These are phyloP conservation scores for Hozukius guyotensis DNA, from an alignment of 2,797 vertebrate genomes.

Conservation along the genomic window DNA sequence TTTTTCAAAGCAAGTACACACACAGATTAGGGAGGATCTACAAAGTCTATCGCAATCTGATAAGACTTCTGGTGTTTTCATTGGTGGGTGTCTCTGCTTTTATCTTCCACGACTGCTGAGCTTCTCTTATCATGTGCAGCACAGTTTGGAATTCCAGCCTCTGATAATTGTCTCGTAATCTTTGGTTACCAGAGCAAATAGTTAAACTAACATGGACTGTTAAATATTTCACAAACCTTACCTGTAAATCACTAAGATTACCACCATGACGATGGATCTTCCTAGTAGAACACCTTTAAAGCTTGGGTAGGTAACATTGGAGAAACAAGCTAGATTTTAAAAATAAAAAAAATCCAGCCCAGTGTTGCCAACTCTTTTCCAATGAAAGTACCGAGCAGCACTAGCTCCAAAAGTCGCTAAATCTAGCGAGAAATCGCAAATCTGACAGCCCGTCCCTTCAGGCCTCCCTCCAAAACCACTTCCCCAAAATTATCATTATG, in stretches of 20 bases:
- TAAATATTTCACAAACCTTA: conserved; percentile 27
- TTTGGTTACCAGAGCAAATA: conserved; percentile 60
- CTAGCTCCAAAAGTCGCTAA: not conserved
- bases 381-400: too few species aligned
- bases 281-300: not conserved
- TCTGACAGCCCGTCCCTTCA: not conserved
- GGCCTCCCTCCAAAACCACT: not conserved
- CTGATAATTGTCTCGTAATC: conserved; percentile 76
- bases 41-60: conserved; percentile 81
- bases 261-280: not conserved
- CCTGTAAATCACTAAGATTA: conserved; percentile 5
- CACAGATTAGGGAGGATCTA: conserved; percentile 74
- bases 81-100: conserved; percentile 79
- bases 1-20: conserved; percentile 73
- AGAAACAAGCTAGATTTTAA: not conserved
- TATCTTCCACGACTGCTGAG: conserved; percentile 72
- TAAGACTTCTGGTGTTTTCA: conserved; percentile 76
- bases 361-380: not conserved
- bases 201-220: conserved; percentile 52
- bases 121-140: conserved; percentile 78
- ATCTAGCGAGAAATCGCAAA: not conserved
- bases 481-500: not conserved
- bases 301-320: not conserved
- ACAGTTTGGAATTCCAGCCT: conserved; percentile 77
- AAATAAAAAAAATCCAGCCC: not conserved